Base-by-base conservation (phyloP, 2,113 vertebrate genomes). In the Rhagologus leucostigma region DNA sequence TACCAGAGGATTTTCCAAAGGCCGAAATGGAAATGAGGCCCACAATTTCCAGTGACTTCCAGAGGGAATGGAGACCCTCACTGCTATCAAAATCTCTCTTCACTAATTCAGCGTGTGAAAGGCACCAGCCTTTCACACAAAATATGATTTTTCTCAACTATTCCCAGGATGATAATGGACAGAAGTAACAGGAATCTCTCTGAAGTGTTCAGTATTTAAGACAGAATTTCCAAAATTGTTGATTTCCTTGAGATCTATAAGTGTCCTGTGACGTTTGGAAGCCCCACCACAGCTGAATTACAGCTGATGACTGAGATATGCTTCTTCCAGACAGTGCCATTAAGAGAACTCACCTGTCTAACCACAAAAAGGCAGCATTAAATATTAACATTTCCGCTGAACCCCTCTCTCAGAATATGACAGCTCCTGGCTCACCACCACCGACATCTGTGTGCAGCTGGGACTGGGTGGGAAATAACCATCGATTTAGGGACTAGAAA, bases 321-420 rank as follows among this genome's bases (percentile, higher is more conserved):
- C 69, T 78, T 59, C 88, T 63, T 64, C 56, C 94, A 95, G 90
- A 77, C 90, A 70, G 13, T 5, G 55, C 32, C 83, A 84, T 92
- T 88, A 90, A 30, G 80, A 86, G 76, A 89, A 70, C 89, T 63
- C 83, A 8, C 26, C 53, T 30, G 0, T 29, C 89, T 80, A 57
- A 92, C 89, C 91, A 59, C 91, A 90, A 60, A 93, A 92, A 96
- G 35, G 71, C 63, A 88, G 64, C 94, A 95, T 95, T 92, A 92
- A 95, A 95, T 96, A 95, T 93, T 95, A 70, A 95, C 44, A 84
- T 84, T 84, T 92, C 90, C 47, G 59, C 92, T 83, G 59, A 83
- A 77, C 63, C 70, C 67, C 88, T 92, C 93, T 81, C 82, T 56
- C 69, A 22, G 70, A 50, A 50, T 5, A 16, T 7, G n/a, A 47